Conservation (phyloP, 1,140 invertebrate species). For the Diachasma alloeum region DNA sequence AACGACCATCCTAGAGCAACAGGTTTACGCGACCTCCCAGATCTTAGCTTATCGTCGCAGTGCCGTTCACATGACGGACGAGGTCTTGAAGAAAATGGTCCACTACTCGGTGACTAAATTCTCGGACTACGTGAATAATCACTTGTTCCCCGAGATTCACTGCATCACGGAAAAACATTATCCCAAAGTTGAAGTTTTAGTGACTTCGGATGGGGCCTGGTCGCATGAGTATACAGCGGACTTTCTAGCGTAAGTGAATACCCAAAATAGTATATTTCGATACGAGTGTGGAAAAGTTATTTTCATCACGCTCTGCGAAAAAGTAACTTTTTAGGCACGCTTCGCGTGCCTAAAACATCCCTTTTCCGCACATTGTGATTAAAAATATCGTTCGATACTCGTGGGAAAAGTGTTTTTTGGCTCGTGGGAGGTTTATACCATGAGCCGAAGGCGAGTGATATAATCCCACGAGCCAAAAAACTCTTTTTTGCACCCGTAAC, state of each 20-base stretch:
- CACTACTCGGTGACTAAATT: slow-evolving; percentile 39
- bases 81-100: slow-evolving; percentile 37
- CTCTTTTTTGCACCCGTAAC: too few relatives aligned
- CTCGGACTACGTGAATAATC: slow-evolving; percentile 36
- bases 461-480: too few relatives aligned
- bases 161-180: slow-evolving; percentile 53
- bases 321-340: too few relatives aligned
- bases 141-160: slow-evolving; percentile 41
- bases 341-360: too few relatives aligned
- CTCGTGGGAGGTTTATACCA: too few relatives aligned
- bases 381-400: too few relatives aligned
- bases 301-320: too few relatives aligned
- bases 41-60: slow-evolving; percentile 43
- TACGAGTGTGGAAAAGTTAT: too few relatives aligned
- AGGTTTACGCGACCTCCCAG: slow-evolving; percentile 48
- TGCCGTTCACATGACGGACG: slow-evolving; percentile 40
- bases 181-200: slow-evolving; percentile 60
- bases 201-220: slow-evolving; percentile 67
- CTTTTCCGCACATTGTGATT: too few relatives aligned
- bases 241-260: slow-evolving; percentile 65
- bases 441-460: too few relatives aligned
- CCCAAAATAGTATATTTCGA: too few relatives aligned
- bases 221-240: slow-evolving; percentile 63
- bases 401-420: too few relatives aligned
- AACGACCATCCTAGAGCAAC: slow-evolving; percentile 45